These are phyloP conservation scores for Drosophila ustulata DNA, from an alignment of 2,888 invertebrate genomes.

Conservation along the genomic window DNA sequence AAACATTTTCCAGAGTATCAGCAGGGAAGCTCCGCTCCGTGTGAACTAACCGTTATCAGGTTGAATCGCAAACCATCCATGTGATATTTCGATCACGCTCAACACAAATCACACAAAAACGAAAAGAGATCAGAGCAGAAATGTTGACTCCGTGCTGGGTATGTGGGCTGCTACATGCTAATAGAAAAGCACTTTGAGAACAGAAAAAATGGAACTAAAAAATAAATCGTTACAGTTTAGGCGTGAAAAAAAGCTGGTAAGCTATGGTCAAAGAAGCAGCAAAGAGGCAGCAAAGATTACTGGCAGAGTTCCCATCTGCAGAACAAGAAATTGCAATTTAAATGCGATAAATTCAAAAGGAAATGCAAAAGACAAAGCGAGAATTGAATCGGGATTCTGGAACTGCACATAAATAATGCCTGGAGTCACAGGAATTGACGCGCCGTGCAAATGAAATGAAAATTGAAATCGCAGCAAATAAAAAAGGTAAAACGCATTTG, in stretches of 20 bases:
- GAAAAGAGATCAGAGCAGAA: constrained; percentile 7
- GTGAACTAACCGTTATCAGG: constrained; percentile 49
- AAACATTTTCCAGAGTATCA: constrained; percentile 24
- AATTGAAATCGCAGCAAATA: constrained; percentile 71
- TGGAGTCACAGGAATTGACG: constrained; percentile 60
- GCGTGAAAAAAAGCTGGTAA: constrained; percentile 61
- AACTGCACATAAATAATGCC: constrained; percentile 69
- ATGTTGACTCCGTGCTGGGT: constrained; percentile 22
- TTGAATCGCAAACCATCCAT: constrained; percentile 21
- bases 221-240: constrained; percentile 68
- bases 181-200: constrained; percentile 70
- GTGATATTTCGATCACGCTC: constrained; percentile 45
- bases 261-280: neutral
- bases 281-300: constrained; percentile 19
- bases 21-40: constrained; percentile 45
- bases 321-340: constrained; percentile 80
- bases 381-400: constrained; percentile 39
- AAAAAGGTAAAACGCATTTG: constrained; percentile 33
- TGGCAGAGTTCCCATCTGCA: constrained; percentile 21
- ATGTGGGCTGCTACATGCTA: constrained; percentile 61
- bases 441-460: constrained; percentile 73
- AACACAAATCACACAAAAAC: constrained; percentile 51
- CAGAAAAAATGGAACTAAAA: constrained; percentile 22
- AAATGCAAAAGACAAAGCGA: constrained; percentile 61
- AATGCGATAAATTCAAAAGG: constrained; percentile 73